Conservation (phyloP, 2,888 invertebrate genomes). For the Uloborus plumipes region DNA sequence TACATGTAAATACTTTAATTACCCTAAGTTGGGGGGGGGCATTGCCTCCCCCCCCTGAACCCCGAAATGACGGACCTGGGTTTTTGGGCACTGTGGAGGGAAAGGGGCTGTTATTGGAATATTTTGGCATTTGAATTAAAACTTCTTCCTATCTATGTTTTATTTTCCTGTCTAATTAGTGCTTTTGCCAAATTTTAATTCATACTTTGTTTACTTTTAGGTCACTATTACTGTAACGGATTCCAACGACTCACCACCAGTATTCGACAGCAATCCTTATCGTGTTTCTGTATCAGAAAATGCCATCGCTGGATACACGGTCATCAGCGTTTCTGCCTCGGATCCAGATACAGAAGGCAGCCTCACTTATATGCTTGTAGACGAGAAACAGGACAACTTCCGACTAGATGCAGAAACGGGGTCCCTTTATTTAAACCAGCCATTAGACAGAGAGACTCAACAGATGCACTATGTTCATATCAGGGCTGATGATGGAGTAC, state of each 20-base stretch:
- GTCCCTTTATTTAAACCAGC: conserved; percentile 74
- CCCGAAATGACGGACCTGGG: no score
- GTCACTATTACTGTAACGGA: conserved; percentile 84
- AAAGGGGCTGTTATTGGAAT: no score
- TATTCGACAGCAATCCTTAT: conserved; percentile 84
- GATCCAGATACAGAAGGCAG: conserved; percentile 85
- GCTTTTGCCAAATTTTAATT: not conserved
- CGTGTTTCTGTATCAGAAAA: conserved; percentile 87
- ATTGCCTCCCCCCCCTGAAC: no score
- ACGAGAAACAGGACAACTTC: conserved; percentile 73
- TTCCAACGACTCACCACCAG: conserved; percentile 90
- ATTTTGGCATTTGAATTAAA: no score
- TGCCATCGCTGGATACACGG: conserved; percentile 83
- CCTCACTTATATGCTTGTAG: conserved; percentile 79
- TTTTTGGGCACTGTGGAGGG: no score
- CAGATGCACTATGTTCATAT: conserved; percentile 84
- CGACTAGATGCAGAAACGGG: conserved; percentile 81
- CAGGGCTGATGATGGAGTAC: conserved; percentile 80
- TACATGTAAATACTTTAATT: no score
- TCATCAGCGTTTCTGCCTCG: conserved; percentile 83
- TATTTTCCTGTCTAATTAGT: no score
- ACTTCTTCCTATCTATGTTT: no score
- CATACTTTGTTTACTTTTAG: conserved; percentile 74
- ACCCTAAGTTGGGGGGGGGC: no score
- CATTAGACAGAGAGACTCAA: conserved; percentile 86